Base-by-base conservation (phyloP, 1,140 invertebrate species). In the Drosophila sp. region DNA sequence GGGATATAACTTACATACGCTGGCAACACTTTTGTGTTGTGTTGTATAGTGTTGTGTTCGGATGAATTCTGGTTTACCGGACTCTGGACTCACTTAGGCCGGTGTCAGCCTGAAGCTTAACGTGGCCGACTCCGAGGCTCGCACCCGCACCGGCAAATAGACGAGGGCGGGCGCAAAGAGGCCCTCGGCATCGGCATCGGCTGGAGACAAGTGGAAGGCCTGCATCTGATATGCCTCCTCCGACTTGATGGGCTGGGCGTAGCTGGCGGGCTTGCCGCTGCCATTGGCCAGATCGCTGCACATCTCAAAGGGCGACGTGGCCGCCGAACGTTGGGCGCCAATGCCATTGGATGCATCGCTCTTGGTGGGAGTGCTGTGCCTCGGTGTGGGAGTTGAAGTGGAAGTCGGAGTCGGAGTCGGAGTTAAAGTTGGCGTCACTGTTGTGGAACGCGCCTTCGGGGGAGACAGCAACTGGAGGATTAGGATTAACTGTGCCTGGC, bases 41-140 rank as follows among this genome's bases (percentile, higher is more conserved):
- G 51, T 51, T 32, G 14, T 67, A 27, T 16, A 66, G 45, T 75
- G 65, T 69, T 76, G 74, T 64, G 69, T 62, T 51, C 18, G 41
- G 16, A 34, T 58, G 61, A 50, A 25, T 16, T n/a, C n/a, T 11
- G 34, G 7, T 62, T 51, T 61, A 59, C 58, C 29, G 9, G 7
- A n/a, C n/a, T n/a, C n/a, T n/a, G n/a, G 25, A 5, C 48, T 16
- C 4, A 38, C 61, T 90, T 95, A 97, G 93, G 97, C 96, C 67
- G 97, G 97, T 83, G 96, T 98, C 54, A 99, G 95, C 78, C 95
- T 97, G 92, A 98, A 98, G 90, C 97, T 97, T 58, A 97, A 95
- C 63, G 96, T 97, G 76, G 97, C 94, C 63, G 82, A 72, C 45
- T 82, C 82, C 94, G 83, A 95, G 72, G 98, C 94, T 91, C 96